Evolutionary conservation across 2,797 vertebrate species (phyloP), one percentile per base, ranked within the genome.

Genomic region (Sarcoramphus papa): DNA sequence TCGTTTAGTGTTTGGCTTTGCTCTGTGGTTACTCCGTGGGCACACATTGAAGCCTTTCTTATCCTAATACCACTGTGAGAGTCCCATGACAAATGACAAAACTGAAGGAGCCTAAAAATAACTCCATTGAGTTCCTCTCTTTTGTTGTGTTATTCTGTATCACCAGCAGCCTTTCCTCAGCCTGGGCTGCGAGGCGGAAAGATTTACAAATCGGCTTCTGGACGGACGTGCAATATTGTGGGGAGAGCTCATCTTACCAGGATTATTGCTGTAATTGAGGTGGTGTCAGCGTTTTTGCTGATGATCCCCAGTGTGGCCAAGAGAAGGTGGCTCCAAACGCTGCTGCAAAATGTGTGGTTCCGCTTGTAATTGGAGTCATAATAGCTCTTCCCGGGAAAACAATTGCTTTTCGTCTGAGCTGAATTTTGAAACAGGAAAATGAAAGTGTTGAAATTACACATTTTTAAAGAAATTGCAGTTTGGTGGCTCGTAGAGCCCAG

Each of bases 1-100:
- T 64, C 47, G 1, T 48, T 64, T 6, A n/a, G 35, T 10, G 86
- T 9, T 96, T 91, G 92, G 92, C 92, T 94, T 48, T 45, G 18
- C 91, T 86, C 35, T 54, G 27, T 12, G 90, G 43, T 75, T 86
- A 15, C 48, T 31, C 82, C 23, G 2, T 37, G 90, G 68, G 60
- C 59, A 11, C 81, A 91, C 93, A 94, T 30, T 88, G 92, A 50
- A 60, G 87, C 84, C 91, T 94, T 96, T 95, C 91, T 96, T 85
- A 24, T 2, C 67, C 67, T 27, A 8, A 15, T 59, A 14, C 74
- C 22, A 6, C 74, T 57, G 1, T 2, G 0, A 9, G 88, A 73
- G 30, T 68, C 83, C 90, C 28, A 8, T 89, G 94, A 70, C 80
- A 63, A 91, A 77, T 4, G 48, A 53, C 74, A 92, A 90, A 85